A percentile compares a stretch with the other conserved stretches of the same genome.
Conservation (phyloP, 2,888 invertebrate species). For the Psylliodes chrysocephalus region DNA sequence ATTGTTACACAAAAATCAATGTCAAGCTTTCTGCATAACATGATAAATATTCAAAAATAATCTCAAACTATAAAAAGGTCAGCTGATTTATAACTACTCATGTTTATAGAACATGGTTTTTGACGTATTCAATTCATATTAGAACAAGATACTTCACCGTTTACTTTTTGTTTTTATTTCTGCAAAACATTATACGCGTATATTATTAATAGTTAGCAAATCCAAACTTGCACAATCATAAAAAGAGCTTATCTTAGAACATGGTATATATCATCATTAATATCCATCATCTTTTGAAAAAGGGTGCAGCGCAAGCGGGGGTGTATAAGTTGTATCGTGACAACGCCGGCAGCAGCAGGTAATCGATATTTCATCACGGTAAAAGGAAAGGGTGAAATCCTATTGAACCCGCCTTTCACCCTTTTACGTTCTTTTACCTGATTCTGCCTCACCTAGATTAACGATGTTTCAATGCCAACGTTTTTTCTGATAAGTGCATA, state of each 20-base stretch:
- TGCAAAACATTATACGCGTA: too few species aligned
- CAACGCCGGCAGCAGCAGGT: conserved; percentile 49
- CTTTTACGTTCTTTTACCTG: conserved; percentile 5
- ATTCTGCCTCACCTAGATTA: conserved; percentile 1
- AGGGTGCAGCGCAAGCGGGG: neutral
- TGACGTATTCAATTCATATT: too few species aligned
- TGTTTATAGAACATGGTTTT: too few species aligned
- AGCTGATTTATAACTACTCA: too few species aligned
- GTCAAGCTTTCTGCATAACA: too few species aligned
- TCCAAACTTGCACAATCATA: neutral
- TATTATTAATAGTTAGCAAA: neutral
- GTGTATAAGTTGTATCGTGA: conserved; percentile 23
- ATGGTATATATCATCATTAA: conserved; percentile 11
- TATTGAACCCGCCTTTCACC: conserved; percentile 37
- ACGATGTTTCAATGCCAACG: too few species aligned
- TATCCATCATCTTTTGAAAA: conserved; percentile 20
- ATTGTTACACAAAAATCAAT: too few species aligned
- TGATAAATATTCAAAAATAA: too few species aligned
- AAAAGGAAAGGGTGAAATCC: conserved; percentile 59
- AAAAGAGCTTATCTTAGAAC: neutral
- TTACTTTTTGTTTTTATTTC: too few species aligned
- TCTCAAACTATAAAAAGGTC: too few species aligned
- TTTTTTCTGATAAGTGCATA: too few species aligned
- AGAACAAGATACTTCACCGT: too few species aligned
- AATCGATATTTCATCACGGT: conserved; percentile 63